phyloP scores from a whole-genome alignment of 1,140 invertebrate genomes.

The Tetramorium parvispinum region DNA sequence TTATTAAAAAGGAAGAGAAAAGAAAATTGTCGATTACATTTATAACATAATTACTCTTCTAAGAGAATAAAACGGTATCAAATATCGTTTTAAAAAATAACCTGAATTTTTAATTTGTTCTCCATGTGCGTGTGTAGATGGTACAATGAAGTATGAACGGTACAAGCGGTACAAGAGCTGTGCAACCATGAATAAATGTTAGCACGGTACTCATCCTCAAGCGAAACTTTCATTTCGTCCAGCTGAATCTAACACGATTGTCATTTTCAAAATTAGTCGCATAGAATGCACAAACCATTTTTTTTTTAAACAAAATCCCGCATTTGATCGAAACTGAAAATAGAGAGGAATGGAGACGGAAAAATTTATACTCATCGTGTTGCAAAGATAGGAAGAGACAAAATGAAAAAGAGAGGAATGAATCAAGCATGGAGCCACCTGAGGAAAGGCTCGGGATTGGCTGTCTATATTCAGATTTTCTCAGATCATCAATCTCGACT shows the following conservation, averaged over 20 bases:
- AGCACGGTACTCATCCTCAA: too few relatives aligned
- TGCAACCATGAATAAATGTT: background rate
- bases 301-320: background rate
- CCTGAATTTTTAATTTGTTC: background rate
- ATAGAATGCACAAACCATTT: background rate
- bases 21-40: background rate
- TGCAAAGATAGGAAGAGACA: background rate
- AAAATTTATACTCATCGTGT: constrained; percentile 4
- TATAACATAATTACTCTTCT: background rate
- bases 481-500: constrained; percentile 36
- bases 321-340: background rate
- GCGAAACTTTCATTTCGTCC: background rate
- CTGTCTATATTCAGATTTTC: constrained; percentile 48
- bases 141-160: too few relatives aligned
- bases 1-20: background rate
- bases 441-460: background rate
- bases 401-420: background rate
- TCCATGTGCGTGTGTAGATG: background rate
- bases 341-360: background rate
- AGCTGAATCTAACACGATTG: background rate
- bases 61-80: background rate
- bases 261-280: background rate
- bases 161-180: background rate
- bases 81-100: constrained; percentile 2
- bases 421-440: background rate